phyloP scores from a whole-genome alignment of 2,113 vertebrate genomes.

The Miniopterus natalensis region DNA sequence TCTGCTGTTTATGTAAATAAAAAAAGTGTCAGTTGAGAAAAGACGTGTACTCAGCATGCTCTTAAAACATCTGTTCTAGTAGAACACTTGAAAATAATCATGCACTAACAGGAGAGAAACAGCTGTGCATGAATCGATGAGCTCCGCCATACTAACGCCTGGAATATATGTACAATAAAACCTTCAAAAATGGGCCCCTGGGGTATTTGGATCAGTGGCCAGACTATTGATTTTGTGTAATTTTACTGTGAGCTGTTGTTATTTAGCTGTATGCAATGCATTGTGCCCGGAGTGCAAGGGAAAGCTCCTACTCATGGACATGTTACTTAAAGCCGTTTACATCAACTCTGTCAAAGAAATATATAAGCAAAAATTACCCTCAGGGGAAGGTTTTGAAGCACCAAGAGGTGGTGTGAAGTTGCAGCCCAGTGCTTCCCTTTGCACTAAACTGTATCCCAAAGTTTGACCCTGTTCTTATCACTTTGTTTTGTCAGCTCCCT shows the following conservation, averaged over 20 bases:
- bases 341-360: not conserved
- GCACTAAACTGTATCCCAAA: not conserved
- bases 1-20: slow-evolving; percentile 64
- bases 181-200: slow-evolving; percentile 38
- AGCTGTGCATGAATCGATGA: slow-evolving; percentile 56
- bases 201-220: slow-evolving; percentile 20
- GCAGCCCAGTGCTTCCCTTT: not conserved
- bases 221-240: slow-evolving; percentile 65
- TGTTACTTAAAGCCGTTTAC: slow-evolving; percentile 52
- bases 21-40: slow-evolving; percentile 67
- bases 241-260: slow-evolving; percentile 63
- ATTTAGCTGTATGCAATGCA: slow-evolving; percentile 53
- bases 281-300: not conserved
- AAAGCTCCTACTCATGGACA: not conserved
- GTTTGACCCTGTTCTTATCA: not conserved
- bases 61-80: slow-evolving; percentile 74
- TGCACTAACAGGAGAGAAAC: slow-evolving; percentile 32
- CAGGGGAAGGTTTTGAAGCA: not conserved
- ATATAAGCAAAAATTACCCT: slow-evolving; percentile 26
- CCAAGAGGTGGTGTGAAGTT: not conserved
- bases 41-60: slow-evolving; percentile 62
- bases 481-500: not conserved
- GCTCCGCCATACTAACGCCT: rapidly evolving
- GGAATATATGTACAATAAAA: slow-evolving; percentile 63
- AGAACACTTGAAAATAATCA: slow-evolving; percentile 69